Conservation (phyloP, 2,797 vertebrate species). For the Lindbergichthys nudifrons region DNA sequence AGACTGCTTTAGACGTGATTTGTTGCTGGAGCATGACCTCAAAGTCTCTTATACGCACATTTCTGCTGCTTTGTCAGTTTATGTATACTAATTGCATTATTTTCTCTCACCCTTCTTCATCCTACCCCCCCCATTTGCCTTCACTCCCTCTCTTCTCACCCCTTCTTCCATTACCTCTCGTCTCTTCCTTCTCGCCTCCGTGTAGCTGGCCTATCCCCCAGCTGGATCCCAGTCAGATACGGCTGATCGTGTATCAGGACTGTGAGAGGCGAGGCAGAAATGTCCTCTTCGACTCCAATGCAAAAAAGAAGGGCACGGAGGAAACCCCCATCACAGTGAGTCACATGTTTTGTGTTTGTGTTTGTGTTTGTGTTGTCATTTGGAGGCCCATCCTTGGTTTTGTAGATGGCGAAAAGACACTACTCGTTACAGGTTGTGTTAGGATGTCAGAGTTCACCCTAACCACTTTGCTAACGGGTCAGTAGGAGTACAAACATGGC, state of each 20-base stretch:
- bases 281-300: constrained; percentile 96
- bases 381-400: neutral
- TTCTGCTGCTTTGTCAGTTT: neutral
- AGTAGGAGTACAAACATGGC: neutral
- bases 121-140: neutral
- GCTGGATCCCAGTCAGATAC: constrained; percentile 95
- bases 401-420: neutral
- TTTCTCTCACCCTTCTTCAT: neutral
- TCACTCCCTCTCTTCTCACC: constrained; percentile 5
- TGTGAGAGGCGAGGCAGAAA: constrained; percentile 96
- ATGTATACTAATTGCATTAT: constrained; percentile 13
- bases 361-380: neutral
- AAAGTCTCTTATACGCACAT: constrained; percentile 14
- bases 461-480: too few species aligned
- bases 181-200: constrained; percentile 7
- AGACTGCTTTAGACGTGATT: constrained; percentile 12
- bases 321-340: constrained; percentile 92
- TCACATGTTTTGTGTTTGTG: constrained; percentile 20
- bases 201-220: constrained; percentile 95
- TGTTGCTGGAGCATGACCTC: neutral
- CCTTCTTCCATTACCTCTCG: too few species aligned
- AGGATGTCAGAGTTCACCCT: neutral
- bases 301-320: constrained; percentile 91
- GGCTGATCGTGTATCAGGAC: constrained; percentile 98
- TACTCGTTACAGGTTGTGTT: neutral